These are phyloP conservation scores for Norana najaformis DNA, from an alignment of 2,888 invertebrate genomes.

Conservation along the genomic window DNA sequence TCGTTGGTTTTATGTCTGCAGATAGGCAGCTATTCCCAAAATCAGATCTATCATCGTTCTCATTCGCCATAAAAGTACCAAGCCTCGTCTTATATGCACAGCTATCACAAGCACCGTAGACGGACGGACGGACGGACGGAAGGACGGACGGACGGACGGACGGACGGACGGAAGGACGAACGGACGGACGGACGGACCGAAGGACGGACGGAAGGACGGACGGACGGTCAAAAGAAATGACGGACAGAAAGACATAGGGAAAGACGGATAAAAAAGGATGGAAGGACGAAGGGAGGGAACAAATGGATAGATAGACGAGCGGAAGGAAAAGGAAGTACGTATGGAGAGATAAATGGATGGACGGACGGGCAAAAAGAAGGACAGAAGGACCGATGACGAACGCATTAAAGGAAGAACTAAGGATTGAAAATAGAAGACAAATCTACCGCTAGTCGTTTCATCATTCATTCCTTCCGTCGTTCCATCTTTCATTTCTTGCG, in stretches of 20 bases:
- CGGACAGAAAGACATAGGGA: too few species aligned
- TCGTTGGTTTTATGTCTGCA: not conserved
- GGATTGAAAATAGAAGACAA: too few species aligned
- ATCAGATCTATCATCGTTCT: not conserved
- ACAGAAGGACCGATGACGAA: not conserved
- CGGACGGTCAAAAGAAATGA: not conserved
- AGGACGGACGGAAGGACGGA: not conserved
- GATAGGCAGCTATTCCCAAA: not conserved
- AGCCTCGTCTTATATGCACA: slow-evolving; percentile 13
- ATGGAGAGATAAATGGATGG: not conserved
- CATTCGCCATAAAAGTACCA: slow-evolving; percentile 1
- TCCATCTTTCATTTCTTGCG: too few species aligned
- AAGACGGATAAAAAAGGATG: not conserved
- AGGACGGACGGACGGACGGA: too few species aligned
- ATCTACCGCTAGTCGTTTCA: too few species aligned
- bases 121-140: not conserved
- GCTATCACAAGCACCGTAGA: not conserved
- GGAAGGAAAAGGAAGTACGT: not conserved
- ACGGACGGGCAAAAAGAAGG: not conserved
- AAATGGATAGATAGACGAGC: too few species aligned
- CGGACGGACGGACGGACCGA: not conserved
- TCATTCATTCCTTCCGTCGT: too few species aligned
- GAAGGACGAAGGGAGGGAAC: too few species aligned
- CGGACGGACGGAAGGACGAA: too few species aligned
- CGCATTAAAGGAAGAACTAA: too few species aligned